Conservation (phyloP, 1,140 invertebrate genomes). For the Hetaerina americana region DNA sequence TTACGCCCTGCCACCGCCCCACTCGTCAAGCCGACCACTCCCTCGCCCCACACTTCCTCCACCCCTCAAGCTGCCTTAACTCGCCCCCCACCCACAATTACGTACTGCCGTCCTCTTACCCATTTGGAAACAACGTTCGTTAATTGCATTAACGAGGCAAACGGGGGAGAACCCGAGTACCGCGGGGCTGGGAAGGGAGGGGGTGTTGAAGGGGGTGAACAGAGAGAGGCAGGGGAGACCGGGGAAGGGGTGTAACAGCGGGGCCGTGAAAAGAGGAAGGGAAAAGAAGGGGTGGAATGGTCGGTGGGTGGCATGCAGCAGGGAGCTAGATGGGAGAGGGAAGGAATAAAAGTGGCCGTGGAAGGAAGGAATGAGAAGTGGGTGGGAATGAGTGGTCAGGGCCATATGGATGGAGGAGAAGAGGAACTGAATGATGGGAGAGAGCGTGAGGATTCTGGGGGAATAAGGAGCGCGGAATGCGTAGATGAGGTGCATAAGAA, state of each 20-base stretch:
- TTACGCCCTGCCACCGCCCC: not conserved
- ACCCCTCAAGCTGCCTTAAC: too few relatives aligned
- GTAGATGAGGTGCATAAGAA: too few relatives aligned
- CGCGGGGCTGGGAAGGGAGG: not conserved
- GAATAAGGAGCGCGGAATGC: too few relatives aligned
- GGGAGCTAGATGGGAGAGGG: not conserved
- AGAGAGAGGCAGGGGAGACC: not conserved
- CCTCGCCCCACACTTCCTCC: too few relatives aligned
- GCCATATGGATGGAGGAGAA: too few relatives aligned
- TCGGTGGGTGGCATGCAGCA: not conserved
- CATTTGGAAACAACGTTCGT: not conserved
- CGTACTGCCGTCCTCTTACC: not conserved
- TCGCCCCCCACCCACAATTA: not conserved
- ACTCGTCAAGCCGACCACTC: not conserved
- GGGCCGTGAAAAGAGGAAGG: not conserved
- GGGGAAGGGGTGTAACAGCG: not conserved
- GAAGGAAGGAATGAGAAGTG: too few relatives aligned
- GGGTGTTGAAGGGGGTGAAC: not conserved
- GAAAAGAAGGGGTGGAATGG: not conserved
- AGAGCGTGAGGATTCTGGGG: too few relatives aligned
- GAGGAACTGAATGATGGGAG: too few relatives aligned
- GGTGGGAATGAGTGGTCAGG: too few relatives aligned
- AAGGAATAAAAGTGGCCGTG: too few relatives aligned
- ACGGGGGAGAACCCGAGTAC: not conserved
- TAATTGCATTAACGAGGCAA: not conserved